Percentiles rank a stretch among this genome's conserved stretches.
phyloP scores from a whole-genome alignment of 2,888 invertebrate genomes.

The Agonopterix heracliana region DNA sequence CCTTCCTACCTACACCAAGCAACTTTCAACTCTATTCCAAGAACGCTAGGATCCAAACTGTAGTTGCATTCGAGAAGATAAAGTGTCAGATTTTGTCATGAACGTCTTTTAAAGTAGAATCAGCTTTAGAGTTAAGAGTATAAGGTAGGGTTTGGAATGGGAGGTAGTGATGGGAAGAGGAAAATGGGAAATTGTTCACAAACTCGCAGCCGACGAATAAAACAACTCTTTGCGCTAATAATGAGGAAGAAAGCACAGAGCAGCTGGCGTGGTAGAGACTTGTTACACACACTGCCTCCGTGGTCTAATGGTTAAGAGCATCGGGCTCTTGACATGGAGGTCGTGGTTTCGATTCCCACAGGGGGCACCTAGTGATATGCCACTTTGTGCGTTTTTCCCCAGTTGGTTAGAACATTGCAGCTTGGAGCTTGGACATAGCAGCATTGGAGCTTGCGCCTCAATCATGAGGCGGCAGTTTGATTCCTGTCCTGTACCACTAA shows the following conservation, averaged over 20 bases:
- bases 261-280: conserved; percentile 12
- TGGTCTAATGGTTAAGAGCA: too few relatives aligned
- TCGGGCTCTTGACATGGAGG: too few relatives aligned
- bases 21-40: conserved; percentile 16
- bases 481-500: too few relatives aligned
- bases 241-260: conserved; percentile 59
- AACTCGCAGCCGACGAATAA: conserved; percentile 67
- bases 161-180: conserved; percentile 41
- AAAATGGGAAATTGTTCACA: conserved; percentile 72
- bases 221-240: conserved; percentile 74
- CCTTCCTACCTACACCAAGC: conserved; percentile 21
- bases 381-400: too few relatives aligned
- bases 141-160: conserved; percentile 30
- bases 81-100: conserved; percentile 26
- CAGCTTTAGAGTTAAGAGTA: conserved; percentile 14
- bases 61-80: conserved; percentile 7
- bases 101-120: conserved; percentile 21
- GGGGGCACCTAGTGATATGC: too few relatives aligned
- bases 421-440: too few relatives aligned
- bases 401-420: too few relatives aligned
- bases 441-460: too few relatives aligned
- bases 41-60: conserved; percentile 11
- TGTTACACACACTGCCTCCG: too few relatives aligned
- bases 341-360: too few relatives aligned
- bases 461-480: too few relatives aligned